Evolutionary conservation across 2,113 vertebrate species (phyloP), one percentile per base, ranked within the genome.

Genomic region (Coptodon bakossiorum): DNA sequence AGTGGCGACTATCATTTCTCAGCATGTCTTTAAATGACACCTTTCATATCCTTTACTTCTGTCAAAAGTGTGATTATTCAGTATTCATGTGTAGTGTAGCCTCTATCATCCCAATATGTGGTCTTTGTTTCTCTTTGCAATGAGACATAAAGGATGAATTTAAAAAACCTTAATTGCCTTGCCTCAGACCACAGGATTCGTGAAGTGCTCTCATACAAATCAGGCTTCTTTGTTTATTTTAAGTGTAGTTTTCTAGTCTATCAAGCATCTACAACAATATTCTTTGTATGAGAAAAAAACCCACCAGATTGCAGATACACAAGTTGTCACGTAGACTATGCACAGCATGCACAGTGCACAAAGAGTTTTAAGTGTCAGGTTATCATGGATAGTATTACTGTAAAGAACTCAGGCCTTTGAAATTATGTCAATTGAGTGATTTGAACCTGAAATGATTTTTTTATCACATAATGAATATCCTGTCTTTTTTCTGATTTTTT

Each of bases 391-490:
- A 80, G 34, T 27, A 43, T 86, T 13, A 8, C 59, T 34, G 38
- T 50, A 34, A 57, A 83, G 53, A 81, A 36, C 4, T 13, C 27
- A 56, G 59, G 79, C 61, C 53, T 27, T 68, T 66, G 61, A 38
- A 38, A 66, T 66, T 5, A 22, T 38, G 38, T 38, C 61, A 22
- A 38, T 38, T 68, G 34, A 38, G 19, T 68, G 11, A 38, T 38
- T 68, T 79, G 24, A 73, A 61, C 88, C 34, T 54, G 14, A 87
- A 81, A 88, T 59, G 6, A 84, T 88, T 86, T 88, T 86, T 68
- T 88, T 34, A 86, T 90, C 84, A 52, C 57, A 82, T 81, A 90
- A 91, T 83, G 61, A 92, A 54, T 84, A 89, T 89, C 81, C 53
- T 88, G 81, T 82, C 80, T 91, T n/a, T 73, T 53, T 92, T 88